These are phyloP conservation scores for Sylvilagus bachmani DNA, from an alignment of 2,113 vertebrate species.

Conservation along the genomic window DNA sequence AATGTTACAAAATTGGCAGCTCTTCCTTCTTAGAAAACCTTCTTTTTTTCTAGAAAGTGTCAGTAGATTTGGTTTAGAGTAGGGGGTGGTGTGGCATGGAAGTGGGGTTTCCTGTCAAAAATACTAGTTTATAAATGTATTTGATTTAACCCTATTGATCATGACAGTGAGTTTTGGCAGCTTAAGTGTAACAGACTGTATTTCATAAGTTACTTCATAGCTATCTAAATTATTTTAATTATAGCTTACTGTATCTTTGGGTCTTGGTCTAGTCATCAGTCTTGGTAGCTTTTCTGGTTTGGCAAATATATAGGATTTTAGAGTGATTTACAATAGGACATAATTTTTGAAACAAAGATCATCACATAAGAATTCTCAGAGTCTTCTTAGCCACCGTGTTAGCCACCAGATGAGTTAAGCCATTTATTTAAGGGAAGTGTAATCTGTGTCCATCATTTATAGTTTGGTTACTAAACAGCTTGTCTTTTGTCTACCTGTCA, in stretches of 20 bases:
- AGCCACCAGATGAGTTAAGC: conserved; percentile 39
- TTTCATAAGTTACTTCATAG: conserved; percentile 27
- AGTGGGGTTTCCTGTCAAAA: background rate
- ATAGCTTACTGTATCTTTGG: conserved; percentile 37
- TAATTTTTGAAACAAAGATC: conserved; percentile 57
- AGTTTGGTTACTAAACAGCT: background rate
- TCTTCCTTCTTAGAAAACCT: background rate
- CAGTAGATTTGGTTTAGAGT: background rate
- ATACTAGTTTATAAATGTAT: background rate
- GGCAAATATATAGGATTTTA: conserved; percentile 50
- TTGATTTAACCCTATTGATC: conserved; percentile 35
- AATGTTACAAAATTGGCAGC: conserved; percentile 11
- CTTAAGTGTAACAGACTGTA: background rate
- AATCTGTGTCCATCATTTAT: background rate
- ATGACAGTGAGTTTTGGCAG: background rate
- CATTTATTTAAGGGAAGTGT: background rate
- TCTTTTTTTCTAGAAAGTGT: conserved; percentile 29
- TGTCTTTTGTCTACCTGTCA: background rate
- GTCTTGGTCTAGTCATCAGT: conserved; percentile 28
- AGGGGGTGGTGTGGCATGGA: background rate
- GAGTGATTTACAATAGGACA: background rate
- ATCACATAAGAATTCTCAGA: background rate
- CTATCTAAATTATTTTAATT: conserved; percentile 50
- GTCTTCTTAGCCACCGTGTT: conserved; percentile 13
- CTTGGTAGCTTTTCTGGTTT: conserved; percentile 43